phyloP scores from a whole-genome alignment of 2,888 invertebrate species.

The Gibbula magus region DNA sequence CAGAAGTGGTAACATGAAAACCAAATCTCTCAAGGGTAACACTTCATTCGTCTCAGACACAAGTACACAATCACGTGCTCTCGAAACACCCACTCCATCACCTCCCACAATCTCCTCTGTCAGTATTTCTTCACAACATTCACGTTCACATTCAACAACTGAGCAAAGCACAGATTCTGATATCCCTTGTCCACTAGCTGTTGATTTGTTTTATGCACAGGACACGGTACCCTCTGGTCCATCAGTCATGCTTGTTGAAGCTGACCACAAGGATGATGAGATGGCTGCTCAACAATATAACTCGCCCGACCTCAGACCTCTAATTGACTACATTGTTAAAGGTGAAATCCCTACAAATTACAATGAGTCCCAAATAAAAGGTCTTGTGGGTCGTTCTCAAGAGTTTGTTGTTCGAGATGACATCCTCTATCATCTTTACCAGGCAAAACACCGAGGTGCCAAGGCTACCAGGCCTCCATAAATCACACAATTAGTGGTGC shows the following conservation, averaged over 20 bases:
- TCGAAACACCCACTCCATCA: background rate
- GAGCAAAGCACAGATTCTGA: background rate
- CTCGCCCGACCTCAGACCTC: background rate
- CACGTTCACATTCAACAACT: background rate
- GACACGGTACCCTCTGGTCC: background rate
- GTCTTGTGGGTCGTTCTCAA: background rate
- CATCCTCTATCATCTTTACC: background rate
- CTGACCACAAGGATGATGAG: background rate
- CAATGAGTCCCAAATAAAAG: background rate
- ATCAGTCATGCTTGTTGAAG: background rate
- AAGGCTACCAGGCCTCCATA: background rate
- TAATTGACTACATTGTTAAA: background rate
- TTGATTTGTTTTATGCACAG: background rate
- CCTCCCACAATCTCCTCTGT: background rate
- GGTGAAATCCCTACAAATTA: background rate
- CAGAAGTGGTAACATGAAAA: background rate
- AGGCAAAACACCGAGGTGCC: background rate
- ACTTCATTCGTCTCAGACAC: background rate
- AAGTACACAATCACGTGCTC: background rate
- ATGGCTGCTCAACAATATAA: background rate
- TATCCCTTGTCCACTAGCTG: background rate
- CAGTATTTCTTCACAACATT: background rate
- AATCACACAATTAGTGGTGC: background rate
- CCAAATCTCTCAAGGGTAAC: background rate
- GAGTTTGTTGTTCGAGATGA: background rate